Percentiles rank a stretch among this genome's conserved stretches.
Conservation (phyloP, 2,888 invertebrate species). For the Platycnemis pennipes region DNA sequence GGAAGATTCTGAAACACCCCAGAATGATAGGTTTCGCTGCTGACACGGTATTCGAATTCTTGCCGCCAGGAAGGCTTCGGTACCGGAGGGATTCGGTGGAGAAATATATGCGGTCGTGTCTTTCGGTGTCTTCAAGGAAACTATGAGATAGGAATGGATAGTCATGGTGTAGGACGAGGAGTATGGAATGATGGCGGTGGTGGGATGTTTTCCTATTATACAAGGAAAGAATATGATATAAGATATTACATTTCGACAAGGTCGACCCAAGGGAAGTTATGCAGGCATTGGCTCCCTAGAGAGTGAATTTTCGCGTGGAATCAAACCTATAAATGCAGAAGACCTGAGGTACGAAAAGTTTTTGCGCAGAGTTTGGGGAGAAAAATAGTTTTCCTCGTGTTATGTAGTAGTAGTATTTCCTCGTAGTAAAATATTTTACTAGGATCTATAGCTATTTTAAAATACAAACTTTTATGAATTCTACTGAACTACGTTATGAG, state of each 20-base stretch:
- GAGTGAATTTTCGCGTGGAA: not conserved
- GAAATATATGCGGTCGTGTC: not conserved
- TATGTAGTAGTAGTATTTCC: no score
- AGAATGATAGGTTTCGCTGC: not conserved
- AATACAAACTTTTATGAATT: no score
- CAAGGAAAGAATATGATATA: not conserved
- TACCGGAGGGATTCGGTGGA: not conserved
- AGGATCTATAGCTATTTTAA: no score
- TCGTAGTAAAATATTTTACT: no score
- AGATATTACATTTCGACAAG: not conserved
- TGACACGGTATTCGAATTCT: not conserved
- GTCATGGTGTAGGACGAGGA: not conserved
- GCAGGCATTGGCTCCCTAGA: not conserved
- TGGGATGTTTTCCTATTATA: not conserved
- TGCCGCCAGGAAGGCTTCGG: not conserved
- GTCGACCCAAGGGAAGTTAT: not conserved
- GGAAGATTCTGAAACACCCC: not conserved
- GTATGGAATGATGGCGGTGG: not conserved
- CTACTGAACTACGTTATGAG: no score
- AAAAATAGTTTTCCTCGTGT: no score
- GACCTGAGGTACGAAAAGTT: no score
- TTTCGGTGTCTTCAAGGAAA: not conserved
- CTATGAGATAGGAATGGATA: not conserved
- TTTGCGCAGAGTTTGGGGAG: no score
- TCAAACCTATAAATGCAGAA: no score